Evolutionary conservation across 1,140 invertebrate genomes (phyloP).

Genomic region (Drosophila pseudoananassae): DNA sequence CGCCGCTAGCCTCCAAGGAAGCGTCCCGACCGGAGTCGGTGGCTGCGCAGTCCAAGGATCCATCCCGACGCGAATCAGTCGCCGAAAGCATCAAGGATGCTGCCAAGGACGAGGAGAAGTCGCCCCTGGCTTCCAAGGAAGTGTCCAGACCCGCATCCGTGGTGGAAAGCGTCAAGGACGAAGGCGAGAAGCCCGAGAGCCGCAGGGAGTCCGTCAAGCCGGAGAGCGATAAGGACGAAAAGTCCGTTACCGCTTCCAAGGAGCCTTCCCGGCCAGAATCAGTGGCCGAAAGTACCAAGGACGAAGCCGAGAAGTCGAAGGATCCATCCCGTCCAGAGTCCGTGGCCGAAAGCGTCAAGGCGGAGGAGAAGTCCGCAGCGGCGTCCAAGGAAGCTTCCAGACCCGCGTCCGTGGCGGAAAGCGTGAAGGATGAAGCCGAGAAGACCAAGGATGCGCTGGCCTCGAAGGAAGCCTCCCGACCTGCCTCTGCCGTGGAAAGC

Average conservation of each 20-base stretch:
- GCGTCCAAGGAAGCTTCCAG: constrained; percentile 41
- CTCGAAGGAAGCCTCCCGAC: constrained; percentile 23
- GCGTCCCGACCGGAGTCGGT: constrained; percentile 53
- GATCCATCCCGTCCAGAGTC: constrained; percentile 16
- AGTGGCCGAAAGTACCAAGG: constrained; percentile 17
- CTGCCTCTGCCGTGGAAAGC: constrained; percentile 38
- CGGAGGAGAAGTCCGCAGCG: constrained; percentile 1
- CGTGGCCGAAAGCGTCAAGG: constrained; percentile 1
- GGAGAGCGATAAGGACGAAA: constrained; percentile 21
- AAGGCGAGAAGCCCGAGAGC: constrained; percentile 42
- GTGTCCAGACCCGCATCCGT: constrained; percentile 39
- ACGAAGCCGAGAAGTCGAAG: constrained; percentile 23
- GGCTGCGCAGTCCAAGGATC: constrained; percentile 23
- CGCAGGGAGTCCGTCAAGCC: constrained; percentile 23
- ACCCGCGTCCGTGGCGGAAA: constrained; percentile 34
- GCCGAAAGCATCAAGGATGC: constrained; percentile 28
- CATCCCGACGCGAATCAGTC: constrained; percentile 33
- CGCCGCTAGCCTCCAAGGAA: constrained; percentile 47
- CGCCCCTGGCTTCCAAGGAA: constrained; percentile 15
- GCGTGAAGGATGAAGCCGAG: constrained; percentile 2
- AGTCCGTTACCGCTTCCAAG: constrained; percentile 5
- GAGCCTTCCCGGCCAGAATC: constrained; percentile 49
- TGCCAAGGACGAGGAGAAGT: constrained; percentile 19
- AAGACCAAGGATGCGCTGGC: background rate
- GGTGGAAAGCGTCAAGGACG: constrained; percentile 30